Percentiles rank a stretch among this genome's conserved stretches.
Evolutionary conservation across 1,140 invertebrate genomes (phyloP).

Genomic region (Bombus pyrosoma): DNA sequence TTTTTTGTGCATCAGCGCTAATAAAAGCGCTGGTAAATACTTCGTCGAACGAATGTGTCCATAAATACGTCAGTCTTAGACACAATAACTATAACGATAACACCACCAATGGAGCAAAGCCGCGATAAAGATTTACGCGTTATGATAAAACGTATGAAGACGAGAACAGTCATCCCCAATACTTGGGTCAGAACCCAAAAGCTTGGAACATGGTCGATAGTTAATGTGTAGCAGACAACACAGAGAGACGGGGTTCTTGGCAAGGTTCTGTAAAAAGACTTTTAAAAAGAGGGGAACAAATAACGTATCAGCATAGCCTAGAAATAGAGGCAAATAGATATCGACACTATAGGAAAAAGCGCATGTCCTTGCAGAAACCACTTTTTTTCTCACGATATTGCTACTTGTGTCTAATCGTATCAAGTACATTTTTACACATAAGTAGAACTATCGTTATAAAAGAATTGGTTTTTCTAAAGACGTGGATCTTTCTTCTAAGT

Average conservation of each 20-base stretch:
- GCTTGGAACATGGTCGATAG: constrained; percentile 50
- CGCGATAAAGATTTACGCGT: constrained; percentile 55
- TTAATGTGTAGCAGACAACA: constrained; percentile 40
- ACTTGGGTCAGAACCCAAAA: constrained; percentile 45
- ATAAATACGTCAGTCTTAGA: constrained; percentile 77
- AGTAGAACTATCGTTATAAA: neutral
- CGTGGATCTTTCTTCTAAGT: too few relatives aligned
- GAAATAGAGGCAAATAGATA: constrained; percentile 60
- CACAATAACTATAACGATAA: constrained; percentile 68
- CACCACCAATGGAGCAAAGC: constrained; percentile 66
- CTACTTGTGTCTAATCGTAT: neutral
- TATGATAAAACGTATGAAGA: constrained; percentile 50
- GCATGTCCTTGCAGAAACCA: neutral
- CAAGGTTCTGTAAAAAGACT: constrained; percentile 47
- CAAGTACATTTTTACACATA: neutral
- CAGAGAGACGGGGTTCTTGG: constrained; percentile 11
- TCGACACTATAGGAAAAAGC: constrained; percentile 44
- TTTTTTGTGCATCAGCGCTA: constrained; percentile 41
- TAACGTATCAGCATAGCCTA: constrained; percentile 35
- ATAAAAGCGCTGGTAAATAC: constrained; percentile 45
- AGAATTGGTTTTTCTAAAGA: neutral
- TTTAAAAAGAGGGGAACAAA: constrained; percentile 53
- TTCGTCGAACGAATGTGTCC: constrained; percentile 29
- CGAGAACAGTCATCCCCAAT: constrained; percentile 61
- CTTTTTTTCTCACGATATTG: neutral